Evolutionary conservation across 2,797 vertebrate species (phyloP), one percentile per base, ranked within the genome.

Genomic region (Micromesistius poutassou): DNA sequence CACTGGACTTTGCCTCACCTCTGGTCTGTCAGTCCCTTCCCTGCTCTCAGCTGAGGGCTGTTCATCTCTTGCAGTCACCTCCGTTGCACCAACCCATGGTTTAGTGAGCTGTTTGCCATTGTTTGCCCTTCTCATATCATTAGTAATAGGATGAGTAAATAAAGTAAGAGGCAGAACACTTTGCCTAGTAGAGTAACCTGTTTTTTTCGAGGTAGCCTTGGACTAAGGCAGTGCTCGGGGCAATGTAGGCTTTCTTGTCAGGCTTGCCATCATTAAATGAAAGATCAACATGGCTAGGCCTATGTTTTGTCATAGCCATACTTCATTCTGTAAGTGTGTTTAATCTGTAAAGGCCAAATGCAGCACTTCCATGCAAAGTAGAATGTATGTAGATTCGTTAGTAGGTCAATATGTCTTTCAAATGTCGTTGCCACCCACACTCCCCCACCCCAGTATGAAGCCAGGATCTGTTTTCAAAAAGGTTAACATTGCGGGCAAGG

Each of bases 1-100:
- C 89, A 91, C 85, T 87, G 90, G 90, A 92, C 93, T 93, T 93
- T 91, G 86, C 83, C 85, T 91, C 90, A 91, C 91, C 91, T 90
- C 88, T 92, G 89, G 83, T 88, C 88, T 85, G 84, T 81, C 22
- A 87, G 78, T 83, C 81, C 80, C 81, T 87, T 81, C 83, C 79
- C 74, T 78, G 16, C 85, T 84, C 85, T 86, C 79, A 75, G 77
- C 72, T 88, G 79, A 75, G 84, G 78, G 89, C 87, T 87, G 46
- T 50, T 22, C 55, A 62, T 19, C 55, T 62, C 55, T 25, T 9
- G 55, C 55, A 62, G 55, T 62, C 55, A 62, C 55, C 55, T 62
- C 25, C 46, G 22, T 19, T 50, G 46, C 55, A 62, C 55, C n/a
- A 9, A 25, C 55, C 25, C 55, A 22, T 62, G 55, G 55, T 62